Evolutionary conservation across 2,888 invertebrate species (phyloP).

Genomic region (Cephus pygmeus): DNA sequence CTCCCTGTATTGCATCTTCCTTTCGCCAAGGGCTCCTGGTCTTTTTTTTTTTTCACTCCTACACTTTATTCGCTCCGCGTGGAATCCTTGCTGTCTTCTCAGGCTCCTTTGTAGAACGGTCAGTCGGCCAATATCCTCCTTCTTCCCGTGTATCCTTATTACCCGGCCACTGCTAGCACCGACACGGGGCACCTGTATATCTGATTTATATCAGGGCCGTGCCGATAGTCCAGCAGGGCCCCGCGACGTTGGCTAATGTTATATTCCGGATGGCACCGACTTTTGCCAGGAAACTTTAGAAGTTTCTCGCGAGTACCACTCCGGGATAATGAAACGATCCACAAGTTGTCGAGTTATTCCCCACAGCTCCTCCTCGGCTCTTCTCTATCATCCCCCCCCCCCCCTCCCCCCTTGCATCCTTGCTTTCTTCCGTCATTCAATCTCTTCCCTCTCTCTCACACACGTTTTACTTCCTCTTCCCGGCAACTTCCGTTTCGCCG

Average conservation of each 20-base stretch:
- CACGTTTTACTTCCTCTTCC: not conserved
- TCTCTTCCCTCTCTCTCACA: not conserved
- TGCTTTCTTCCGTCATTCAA: not conserved
- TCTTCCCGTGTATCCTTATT: not conserved
- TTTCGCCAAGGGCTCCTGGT: not conserved
- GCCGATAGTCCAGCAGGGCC: not conserved
- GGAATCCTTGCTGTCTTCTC: not conserved
- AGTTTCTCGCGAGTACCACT: constrained; percentile 54
- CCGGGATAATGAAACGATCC: constrained; percentile 60
- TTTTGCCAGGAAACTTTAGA: constrained; percentile 28
- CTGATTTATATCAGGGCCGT: not conserved
- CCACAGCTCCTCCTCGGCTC: constrained; percentile 5
- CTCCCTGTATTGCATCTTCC: not conserved
- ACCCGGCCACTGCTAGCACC: too few relatives aligned
- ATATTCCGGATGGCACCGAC: constrained; percentile 46
- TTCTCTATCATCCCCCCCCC: not conserved
- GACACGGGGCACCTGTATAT: not conserved
- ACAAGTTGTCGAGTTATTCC: constrained; percentile 55
- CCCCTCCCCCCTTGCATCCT: not conserved
- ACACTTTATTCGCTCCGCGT: not conserved
- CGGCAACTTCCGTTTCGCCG: not conserved
- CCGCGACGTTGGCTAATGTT: constrained; percentile 40
- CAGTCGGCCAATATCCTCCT: not conserved
- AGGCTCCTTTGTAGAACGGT: not conserved
- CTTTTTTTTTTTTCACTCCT: not conserved